These are phyloP conservation scores for Mola mola DNA, from an alignment of 2,113 vertebrate genomes.

Conservation along the genomic window DNA sequence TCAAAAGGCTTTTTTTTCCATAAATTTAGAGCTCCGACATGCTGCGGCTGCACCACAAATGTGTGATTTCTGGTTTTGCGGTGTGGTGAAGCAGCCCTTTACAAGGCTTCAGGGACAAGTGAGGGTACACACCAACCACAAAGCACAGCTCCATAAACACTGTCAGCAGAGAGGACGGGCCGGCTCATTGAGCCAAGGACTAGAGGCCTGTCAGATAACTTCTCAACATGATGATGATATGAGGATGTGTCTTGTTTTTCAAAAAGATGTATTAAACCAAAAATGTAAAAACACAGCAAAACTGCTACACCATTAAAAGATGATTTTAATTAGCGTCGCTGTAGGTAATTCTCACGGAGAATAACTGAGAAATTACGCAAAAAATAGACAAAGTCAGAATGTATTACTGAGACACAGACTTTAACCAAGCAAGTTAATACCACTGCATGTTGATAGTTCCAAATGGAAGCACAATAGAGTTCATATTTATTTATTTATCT, in stretches of 20 bases:
- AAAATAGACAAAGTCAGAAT: too few relatives aligned
- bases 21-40: conserved; percentile 40
- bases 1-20: too few relatives aligned
- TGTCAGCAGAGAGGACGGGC: conserved; percentile 13
- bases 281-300: too few relatives aligned
- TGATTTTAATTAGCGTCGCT: too few relatives aligned
- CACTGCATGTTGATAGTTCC: neutral
- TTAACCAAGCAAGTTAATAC: too few relatives aligned
- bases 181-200: conserved; percentile 4
- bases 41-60: conserved; percentile 60
- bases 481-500: neutral
- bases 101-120: conserved; percentile 60
- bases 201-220: conserved; percentile 35
- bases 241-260: too few relatives aligned
- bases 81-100: conserved; percentile 67
- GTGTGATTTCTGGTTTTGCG: conserved; percentile 66
- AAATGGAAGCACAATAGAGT: neutral
- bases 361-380: too few relatives aligned
- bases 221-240: neutral
- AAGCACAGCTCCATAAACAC: conserved; percentile 68
- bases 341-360: too few relatives aligned
- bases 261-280: too few relatives aligned
- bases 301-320: too few relatives aligned
- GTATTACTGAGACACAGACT: too few relatives aligned
- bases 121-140: conserved; percentile 62